These are phyloP conservation scores for Trachymyrmex cornetzi DNA, from an alignment of 1,140 invertebrate genomes.

Conservation along the genomic window DNA sequence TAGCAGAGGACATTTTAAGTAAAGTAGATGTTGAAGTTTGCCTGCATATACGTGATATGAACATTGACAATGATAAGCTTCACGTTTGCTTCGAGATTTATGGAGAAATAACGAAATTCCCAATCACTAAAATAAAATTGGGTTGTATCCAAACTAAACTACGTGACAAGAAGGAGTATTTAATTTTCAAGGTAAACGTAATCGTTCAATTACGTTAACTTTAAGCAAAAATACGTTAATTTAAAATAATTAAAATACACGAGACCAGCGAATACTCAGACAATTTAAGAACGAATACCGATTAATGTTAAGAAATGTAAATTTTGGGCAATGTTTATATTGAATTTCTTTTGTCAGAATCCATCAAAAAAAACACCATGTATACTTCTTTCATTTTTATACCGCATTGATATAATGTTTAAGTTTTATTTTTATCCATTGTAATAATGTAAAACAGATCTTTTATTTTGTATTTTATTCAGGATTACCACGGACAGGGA, in stretches of 20 bases:
- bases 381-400: slow-evolving; percentile 23
- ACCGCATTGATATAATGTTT: not conserved
- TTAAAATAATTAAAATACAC: too few relatives aligned
- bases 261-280: too few relatives aligned
- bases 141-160: slow-evolving; percentile 25
- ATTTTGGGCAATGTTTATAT: too few relatives aligned
- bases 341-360: not conserved
- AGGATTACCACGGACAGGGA: too few relatives aligned
- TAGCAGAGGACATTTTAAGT: slow-evolving; percentile 69
- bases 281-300: too few relatives aligned
- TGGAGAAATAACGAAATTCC: slow-evolving; percentile 62
- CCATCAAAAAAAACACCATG: not conserved
- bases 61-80: slow-evolving; percentile 68
- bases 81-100: slow-evolving; percentile 79
- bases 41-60: slow-evolving; percentile 78
- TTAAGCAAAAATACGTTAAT: too few relatives aligned
- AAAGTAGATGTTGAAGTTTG: slow-evolving; percentile 76
- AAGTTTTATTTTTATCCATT: not conserved
- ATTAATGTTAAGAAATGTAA: too few relatives aligned
- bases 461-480: not conserved
- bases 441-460: not conserved
- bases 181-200: too few relatives aligned
- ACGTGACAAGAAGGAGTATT: not conserved
- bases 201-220: too few relatives aligned
- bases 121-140: not conserved